phyloP scores from a whole-genome alignment of 92 coral and sea anemone genomes.

The Epizoanthus fatuus region DNA sequence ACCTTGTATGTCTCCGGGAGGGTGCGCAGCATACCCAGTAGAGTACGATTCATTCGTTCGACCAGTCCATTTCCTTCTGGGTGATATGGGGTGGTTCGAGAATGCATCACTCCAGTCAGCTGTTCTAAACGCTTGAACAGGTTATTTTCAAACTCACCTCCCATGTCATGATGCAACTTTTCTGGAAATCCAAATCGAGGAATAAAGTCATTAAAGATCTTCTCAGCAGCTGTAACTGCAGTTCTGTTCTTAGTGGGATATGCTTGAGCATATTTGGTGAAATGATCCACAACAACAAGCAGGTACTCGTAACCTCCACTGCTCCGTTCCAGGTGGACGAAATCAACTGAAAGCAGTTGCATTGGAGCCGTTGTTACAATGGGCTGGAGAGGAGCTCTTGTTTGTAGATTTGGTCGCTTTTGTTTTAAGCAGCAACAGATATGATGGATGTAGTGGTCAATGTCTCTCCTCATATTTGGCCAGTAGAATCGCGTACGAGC shows the following conservation, averaged over 20 bases:
- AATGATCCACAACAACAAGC: constrained; percentile 32
- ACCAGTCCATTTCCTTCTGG: constrained; percentile 38
- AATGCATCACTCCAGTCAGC: constrained; percentile 29
- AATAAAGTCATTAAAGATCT: constrained; percentile 18
- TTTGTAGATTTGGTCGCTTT: constrained; percentile 38
- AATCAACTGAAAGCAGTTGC: constrained; percentile 33
- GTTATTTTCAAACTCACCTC: constrained; percentile 31
- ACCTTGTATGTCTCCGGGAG: constrained; percentile 34
- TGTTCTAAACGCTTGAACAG: constrained; percentile 26
- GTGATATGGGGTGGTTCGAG: constrained; percentile 12
- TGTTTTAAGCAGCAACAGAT: constrained; percentile 44
- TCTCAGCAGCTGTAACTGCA: constrained; percentile 23
- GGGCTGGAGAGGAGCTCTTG: constrained; percentile 60
- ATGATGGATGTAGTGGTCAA: constrained; percentile 59
- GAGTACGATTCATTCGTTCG: constrained; percentile 23
- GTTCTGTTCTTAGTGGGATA: constrained; percentile 36
- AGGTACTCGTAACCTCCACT: constrained; percentile 8
- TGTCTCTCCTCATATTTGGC: constrained; percentile 60
- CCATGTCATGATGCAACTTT: constrained; percentile 32
- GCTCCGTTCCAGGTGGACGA: constrained; percentile 8
- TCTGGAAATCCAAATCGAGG: constrained; percentile 38
- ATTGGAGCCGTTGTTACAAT: constrained; percentile 42
- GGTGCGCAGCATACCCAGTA: constrained; percentile 8
- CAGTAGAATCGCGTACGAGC: constrained; percentile 57
- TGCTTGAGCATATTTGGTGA: constrained; percentile 32